phyloP scores from a whole-genome alignment of 2,113 vertebrate species.

The Cynocephalus volans region DNA sequence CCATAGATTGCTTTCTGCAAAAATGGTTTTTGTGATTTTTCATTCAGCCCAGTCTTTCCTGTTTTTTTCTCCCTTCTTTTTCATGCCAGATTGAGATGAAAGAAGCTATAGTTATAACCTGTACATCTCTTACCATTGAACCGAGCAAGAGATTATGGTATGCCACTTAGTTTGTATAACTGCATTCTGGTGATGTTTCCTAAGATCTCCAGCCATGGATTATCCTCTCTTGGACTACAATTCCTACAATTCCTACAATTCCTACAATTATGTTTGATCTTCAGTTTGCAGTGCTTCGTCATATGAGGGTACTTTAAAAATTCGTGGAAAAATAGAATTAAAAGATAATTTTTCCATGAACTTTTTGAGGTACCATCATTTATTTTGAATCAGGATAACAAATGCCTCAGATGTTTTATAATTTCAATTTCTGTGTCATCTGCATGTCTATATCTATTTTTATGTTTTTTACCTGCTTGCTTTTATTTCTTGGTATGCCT shows the following conservation, averaged over 20 bases:
- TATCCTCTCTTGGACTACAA: neutral
- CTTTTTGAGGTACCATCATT: neutral
- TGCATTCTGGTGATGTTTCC: neutral
- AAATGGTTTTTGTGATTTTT: neutral
- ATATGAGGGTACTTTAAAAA: no score
- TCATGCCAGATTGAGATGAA: neutral
- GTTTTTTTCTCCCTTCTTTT: no score
- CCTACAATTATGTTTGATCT: neutral
- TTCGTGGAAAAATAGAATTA: no score
- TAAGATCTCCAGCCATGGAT: neutral
- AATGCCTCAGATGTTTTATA: neutral
- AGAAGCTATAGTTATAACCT: neutral
- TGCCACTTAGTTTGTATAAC: neutral
- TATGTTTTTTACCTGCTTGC: neutral
- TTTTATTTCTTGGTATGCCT: neutral
- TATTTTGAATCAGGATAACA: neutral
- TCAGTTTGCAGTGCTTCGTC: neutral
- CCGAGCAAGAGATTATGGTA: neutral
- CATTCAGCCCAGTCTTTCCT: neutral
- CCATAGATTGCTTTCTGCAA: neutral
- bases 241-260: no score
- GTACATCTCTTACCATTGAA: neutral
- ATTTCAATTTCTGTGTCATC: neutral
- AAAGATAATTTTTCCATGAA: no score
- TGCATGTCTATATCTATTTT: neutral